These are phyloP conservation scores for Carterocephalus palaemon DNA, from an alignment of 2,888 invertebrate species.

Conservation along the genomic window DNA sequence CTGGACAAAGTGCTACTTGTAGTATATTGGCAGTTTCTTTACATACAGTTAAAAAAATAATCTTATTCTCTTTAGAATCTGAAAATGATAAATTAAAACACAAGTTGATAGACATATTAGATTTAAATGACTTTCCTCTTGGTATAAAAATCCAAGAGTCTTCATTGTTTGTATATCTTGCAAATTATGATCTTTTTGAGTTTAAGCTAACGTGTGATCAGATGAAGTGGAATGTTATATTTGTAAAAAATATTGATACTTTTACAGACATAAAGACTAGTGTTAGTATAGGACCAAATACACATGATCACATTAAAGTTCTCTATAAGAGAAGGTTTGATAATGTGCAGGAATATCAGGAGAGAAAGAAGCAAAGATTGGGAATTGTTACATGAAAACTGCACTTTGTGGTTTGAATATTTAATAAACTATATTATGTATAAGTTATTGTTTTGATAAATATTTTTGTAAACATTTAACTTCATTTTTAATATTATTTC, in stretches of 20 bases:
- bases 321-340: constrained; percentile 89
- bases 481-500: too few relatives aligned
- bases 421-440: not conserved
- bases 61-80: constrained; percentile 64
- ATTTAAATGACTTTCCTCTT: constrained; percentile 61
- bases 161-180: constrained; percentile 62
- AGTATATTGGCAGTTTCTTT: constrained; percentile 75
- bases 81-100: constrained; percentile 46
- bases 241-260: constrained; percentile 42
- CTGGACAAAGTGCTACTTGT: constrained; percentile 45
- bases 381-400: not conserved
- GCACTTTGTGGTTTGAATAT: not conserved
- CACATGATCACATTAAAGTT: constrained; percentile 65
- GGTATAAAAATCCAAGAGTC: constrained; percentile 52
- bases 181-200: constrained; percentile 49
- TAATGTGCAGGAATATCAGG: constrained; percentile 88
- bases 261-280: constrained; percentile 39
- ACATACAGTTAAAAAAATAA: constrained; percentile 66
- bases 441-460: not conserved
- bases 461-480: too few relatives aligned
- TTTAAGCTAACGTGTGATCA: constrained; percentile 48
- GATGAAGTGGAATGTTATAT: constrained; percentile 38
- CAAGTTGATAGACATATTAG: constrained; percentile 53
- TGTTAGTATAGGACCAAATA: constrained; percentile 28
- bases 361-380: constrained; percentile 85